These are phyloP conservation scores for Neria commutata DNA, from an alignment of 2,888 invertebrate species.

Conservation along the genomic window DNA sequence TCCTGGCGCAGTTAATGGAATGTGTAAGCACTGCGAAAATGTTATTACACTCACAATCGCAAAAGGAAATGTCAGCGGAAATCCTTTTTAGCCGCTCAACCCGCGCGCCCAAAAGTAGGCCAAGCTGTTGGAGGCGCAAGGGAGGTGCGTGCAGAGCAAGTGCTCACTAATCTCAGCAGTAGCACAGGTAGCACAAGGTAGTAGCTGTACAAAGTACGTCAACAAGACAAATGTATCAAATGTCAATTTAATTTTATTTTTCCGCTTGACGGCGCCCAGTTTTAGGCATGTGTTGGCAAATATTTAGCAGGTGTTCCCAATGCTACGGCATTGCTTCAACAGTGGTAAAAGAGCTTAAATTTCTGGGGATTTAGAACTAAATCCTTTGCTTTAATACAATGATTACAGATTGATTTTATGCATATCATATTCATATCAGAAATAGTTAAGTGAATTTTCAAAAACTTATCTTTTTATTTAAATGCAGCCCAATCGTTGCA, in stretches of 20 bases:
- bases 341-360: no score
- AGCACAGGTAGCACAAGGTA: not conserved
- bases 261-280: slow-evolving; percentile 37
- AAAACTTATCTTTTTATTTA: no score
- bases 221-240: slow-evolving; percentile 41
- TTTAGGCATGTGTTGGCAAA: not conserved
- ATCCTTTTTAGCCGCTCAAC: slow-evolving; percentile 42
- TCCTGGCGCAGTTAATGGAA: slow-evolving; percentile 10
- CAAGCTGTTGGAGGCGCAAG: not conserved
- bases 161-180: not conserved
- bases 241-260: slow-evolving; percentile 54
- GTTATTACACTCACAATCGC: slow-evolving; percentile 1
- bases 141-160: no score
- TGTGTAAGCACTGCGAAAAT: slow-evolving; percentile 6
- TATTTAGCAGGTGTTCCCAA: not conserved
- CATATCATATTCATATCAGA: no score
- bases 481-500: no score
- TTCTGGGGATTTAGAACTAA: no score
- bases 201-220: slow-evolving; percentile 1
- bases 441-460: no score
- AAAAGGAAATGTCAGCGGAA: slow-evolving; percentile 45
- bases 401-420: no score
- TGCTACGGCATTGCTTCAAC: not conserved
- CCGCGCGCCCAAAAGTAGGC: not conserved
- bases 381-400: no score